A percentile compares a stretch with the other conserved stretches of the same genome.
These are phyloP conservation scores for Calidris pygmaea DNA, from an alignment of 2,113 vertebrate species.

Conservation along the genomic window DNA sequence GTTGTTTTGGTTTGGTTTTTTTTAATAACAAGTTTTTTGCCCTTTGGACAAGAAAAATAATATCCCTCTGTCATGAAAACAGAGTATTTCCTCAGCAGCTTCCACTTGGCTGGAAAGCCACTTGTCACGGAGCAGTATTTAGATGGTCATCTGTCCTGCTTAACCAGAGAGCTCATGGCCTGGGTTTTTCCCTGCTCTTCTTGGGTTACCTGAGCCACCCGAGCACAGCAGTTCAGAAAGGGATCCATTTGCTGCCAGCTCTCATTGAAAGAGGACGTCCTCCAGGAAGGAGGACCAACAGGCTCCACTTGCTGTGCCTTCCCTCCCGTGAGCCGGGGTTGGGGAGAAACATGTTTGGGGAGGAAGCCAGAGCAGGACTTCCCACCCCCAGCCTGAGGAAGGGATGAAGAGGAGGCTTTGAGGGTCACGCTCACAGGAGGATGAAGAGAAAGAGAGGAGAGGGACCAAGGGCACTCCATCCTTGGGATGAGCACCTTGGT, in stretches of 20 bases:
- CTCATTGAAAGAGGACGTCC: neutral
- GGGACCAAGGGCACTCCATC: neutral
- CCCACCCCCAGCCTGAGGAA: neutral
- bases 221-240: neutral
- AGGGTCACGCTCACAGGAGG: neutral
- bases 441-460: neutral
- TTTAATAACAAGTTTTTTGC: neutral
- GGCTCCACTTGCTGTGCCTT: neutral
- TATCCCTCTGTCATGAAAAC: neutral
- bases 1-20: neutral
- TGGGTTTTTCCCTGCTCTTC: neutral
- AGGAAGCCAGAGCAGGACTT: neutral
- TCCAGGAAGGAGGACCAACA: neutral
- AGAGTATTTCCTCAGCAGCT: neutral
- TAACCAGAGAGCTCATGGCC: neutral
- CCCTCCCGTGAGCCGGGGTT: neutral
- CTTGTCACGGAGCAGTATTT: neutral
- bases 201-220: neutral
- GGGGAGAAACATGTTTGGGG: neutral
- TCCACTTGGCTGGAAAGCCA: neutral
- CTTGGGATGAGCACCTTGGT: neutral
- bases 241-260: neutral
- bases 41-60: neutral
- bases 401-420: neutral
- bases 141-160: neutral